phyloP scores from a whole-genome alignment of 23 tunicate genomes.

The Oikopleura dioica region DNA sequence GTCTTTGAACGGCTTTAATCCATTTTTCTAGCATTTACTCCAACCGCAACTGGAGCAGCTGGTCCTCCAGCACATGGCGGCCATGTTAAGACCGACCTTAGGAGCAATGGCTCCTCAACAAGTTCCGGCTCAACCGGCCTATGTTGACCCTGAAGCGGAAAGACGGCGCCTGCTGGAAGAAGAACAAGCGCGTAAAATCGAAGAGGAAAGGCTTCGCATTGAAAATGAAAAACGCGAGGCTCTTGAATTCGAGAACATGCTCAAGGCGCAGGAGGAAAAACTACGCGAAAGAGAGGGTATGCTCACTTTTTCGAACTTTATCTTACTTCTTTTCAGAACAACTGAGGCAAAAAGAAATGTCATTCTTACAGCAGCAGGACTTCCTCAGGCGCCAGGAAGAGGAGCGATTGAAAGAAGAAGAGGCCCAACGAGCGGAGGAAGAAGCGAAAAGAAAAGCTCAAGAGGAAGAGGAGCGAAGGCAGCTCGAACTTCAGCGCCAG shows the following conservation, averaged over 20 bases:
- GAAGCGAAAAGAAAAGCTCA: slow-evolving; percentile 18
- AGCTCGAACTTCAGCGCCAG: slow-evolving; percentile 23
- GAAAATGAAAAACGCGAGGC: background rate
- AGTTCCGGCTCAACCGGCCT: background rate
- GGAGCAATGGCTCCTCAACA: background rate
- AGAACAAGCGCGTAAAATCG: background rate
- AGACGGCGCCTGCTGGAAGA: background rate
- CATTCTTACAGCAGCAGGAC: slow-evolving; percentile 9
- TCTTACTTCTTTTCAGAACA: background rate
- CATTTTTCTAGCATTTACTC: background rate
- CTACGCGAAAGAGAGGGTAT: slow-evolving; percentile 15
- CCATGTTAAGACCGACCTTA: background rate
- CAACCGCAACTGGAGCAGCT: background rate
- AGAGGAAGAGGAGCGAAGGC: slow-evolving; percentile 18
- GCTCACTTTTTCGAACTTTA: no score
- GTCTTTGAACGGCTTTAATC: no score
- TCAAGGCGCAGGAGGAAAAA: no score
- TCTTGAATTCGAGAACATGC: background rate
- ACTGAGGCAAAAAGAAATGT: slow-evolving; percentile 15
- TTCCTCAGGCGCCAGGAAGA: slow-evolving; percentile 7
- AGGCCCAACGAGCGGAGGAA: slow-evolving; percentile 14
- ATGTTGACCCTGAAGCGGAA: no score
- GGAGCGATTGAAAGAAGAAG: slow-evolving; percentile 1
- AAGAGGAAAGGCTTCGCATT: slow-evolving; percentile 5
- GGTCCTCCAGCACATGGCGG: background rate